Evolutionary conservation across 2,113 vertebrate species (phyloP), one percentile per base, ranked within the genome.

Genomic region (Pseudorectes ferrugineus): DNA sequence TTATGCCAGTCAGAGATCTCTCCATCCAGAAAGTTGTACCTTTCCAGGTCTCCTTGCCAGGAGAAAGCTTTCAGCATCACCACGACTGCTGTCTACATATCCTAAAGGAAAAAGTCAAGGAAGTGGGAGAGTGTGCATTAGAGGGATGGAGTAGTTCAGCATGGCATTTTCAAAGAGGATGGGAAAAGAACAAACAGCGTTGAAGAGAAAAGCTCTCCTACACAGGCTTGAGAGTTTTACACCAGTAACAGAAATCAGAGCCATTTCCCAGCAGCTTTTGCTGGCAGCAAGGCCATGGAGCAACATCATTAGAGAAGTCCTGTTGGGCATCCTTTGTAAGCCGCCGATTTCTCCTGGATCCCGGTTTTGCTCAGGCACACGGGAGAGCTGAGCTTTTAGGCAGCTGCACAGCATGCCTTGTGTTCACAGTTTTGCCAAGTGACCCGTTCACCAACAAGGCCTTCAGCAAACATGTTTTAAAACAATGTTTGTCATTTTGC

Each of bases 361-460:
- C 43, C 2, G 4, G 18, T 68, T 93, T 67, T 87, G 68, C 52
- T 75, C 29, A 36, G 61, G 65, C 68, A 33, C 26, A 12, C 0
- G 1, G 59, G 40, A 71, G 49, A 48, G 25, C 73, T 36, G 61
- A 85, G 70, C n/a, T 91, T 71, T 91, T 20, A 55, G 87, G 84
- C 81, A 78, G 84, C 66, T 91, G 84, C 61, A 61, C 87, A 82
- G 65, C 73, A 51, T 43, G 77, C 18, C 85, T 75, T 91, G 43
- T 87, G 74, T 79, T 95, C 87, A 23, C 68, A n/a, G 1, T 87
- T 94, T 94, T 95, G 92, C 87, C 65, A 94, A 96, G 92, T 96
- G 93, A 95, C 85, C 92, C n/a, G 3, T 95, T 94, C 89, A 95
- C 84, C 84, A 93, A 82, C 88, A 52, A 89, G 81, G 92, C 89